Evolutionary conservation across 2,113 vertebrate species (phyloP).

Genomic region (Prietella phreatophila): DNA sequence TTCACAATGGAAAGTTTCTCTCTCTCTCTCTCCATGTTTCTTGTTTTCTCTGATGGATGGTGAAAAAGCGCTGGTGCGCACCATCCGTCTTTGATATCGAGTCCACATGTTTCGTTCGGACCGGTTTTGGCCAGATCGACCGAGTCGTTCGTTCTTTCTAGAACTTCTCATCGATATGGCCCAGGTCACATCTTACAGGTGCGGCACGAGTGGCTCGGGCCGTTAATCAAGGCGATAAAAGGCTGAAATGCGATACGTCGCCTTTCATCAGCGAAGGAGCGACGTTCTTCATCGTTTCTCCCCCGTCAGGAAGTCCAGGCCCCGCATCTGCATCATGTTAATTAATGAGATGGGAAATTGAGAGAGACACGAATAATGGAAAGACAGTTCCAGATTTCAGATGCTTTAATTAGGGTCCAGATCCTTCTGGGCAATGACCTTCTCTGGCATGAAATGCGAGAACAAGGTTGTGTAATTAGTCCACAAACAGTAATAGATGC

Average conservation of each 20-base stretch:
- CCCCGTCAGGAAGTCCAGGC: neutral
- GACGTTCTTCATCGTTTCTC: neutral
- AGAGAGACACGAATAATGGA: constrained; percentile 36
- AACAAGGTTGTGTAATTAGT: constrained; percentile 29
- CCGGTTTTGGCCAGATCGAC: constrained; percentile 22
- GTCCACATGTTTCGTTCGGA: constrained; percentile 54
- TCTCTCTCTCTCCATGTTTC: constrained; percentile 52
- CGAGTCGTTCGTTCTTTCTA: constrained; percentile 5
- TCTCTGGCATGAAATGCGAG: constrained; percentile 7
- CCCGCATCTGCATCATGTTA: constrained; percentile 36
- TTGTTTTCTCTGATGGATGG: constrained; percentile 56
- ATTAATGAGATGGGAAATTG: constrained; percentile 43
- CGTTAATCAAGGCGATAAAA: constrained; percentile 38
- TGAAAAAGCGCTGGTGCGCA: constrained; percentile 56
- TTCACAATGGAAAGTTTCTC: constrained; percentile 71
- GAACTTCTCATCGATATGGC: constrained; percentile 22
- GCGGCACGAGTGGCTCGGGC: constrained; percentile 1
- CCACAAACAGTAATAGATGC: constrained; percentile 42
- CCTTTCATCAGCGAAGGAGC: neutral
- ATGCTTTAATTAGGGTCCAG: constrained; percentile 41
- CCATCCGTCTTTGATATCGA: constrained; percentile 58
- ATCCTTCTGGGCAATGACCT: constrained; percentile 28
- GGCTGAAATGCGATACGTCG: constrained; percentile 12
- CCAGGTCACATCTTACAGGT: constrained; percentile 33
- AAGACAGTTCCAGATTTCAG: constrained; percentile 46